Conservation (phyloP, 2,888 invertebrate species). For the Acrocyrtus sp. region DNA sequence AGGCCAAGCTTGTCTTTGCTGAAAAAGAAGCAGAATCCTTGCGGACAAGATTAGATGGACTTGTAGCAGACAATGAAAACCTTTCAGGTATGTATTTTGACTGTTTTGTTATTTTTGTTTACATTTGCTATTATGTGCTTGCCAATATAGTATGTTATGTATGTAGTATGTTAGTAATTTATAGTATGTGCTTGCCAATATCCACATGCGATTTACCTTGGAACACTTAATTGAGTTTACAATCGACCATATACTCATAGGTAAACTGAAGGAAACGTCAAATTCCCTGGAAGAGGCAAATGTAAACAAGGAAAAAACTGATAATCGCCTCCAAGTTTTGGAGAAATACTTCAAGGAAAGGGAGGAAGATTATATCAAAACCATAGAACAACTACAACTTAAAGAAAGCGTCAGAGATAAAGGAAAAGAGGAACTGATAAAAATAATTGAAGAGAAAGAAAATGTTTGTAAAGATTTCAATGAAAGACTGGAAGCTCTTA, state of each 20-base stretch:
- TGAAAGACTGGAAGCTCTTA: slow-evolving; percentile 54
- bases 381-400: slow-evolving; percentile 57
- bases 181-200: neutral
- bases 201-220: neutral
- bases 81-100: slow-evolving; percentile 50
- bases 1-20: slow-evolving; percentile 52
- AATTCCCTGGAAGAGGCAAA: slow-evolving; percentile 32
- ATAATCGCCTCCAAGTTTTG: slow-evolving; percentile 60
- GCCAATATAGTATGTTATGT: no score
- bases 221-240: no score
- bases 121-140: no score
- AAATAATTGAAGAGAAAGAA: slow-evolving; percentile 60
- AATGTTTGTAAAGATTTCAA: slow-evolving; percentile 55
- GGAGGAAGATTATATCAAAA: slow-evolving; percentile 60
- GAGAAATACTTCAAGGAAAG: slow-evolving; percentile 62
- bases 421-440: slow-evolving; percentile 61
- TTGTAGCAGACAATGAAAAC: slow-evolving; percentile 57
- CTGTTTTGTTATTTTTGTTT: no score
- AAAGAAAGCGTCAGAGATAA: slow-evolving; percentile 59
- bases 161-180: neutral
- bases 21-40: slow-evolving; percentile 54
- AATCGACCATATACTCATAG: slow-evolving; percentile 34
- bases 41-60: slow-evolving; percentile 52
- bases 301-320: slow-evolving; percentile 54
- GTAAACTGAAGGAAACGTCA: slow-evolving; percentile 49